These are phyloP conservation scores for Prionace glauca DNA, from an alignment of 2,797 vertebrate species.

Conservation along the genomic window DNA sequence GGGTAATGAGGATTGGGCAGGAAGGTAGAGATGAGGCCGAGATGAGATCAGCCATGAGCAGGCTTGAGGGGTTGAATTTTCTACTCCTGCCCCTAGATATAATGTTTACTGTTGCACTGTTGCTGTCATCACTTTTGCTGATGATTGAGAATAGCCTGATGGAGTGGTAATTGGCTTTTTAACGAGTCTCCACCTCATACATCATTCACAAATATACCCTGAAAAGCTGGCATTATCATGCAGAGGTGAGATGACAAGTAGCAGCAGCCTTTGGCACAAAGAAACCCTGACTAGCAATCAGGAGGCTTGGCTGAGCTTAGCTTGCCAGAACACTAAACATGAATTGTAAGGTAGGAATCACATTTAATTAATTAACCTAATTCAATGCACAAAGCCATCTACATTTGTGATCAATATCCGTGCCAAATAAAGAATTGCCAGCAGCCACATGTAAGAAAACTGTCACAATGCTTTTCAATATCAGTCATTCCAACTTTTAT, in stretches of 20 bases:
- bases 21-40: too few species aligned
- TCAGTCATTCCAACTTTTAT: not conserved
- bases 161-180: not conserved
- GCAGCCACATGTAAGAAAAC: not conserved
- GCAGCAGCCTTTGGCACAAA: not conserved
- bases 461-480: not conserved
- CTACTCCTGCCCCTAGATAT: too few species aligned
- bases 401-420: not conserved
- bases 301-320: not conserved
- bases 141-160: too few species aligned
- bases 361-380: not conserved
- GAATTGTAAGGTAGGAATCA: not conserved
- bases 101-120: too few species aligned
- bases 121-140: too few species aligned
- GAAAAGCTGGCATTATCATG: not conserved
- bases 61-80: too few species aligned
- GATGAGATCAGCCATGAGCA: too few species aligned
- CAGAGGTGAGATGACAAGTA: not conserved
- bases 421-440: not conserved
- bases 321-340: not conserved
- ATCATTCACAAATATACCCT: not conserved
- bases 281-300: not conserved
- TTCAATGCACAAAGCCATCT: not conserved
- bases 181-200: not conserved
- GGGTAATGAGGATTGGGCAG: too few species aligned